Percentiles rank a stretch among this genome's conserved stretches.
Conservation (phyloP, 2,888 invertebrate species). For the Aphidoletes aphidimyza region DNA sequence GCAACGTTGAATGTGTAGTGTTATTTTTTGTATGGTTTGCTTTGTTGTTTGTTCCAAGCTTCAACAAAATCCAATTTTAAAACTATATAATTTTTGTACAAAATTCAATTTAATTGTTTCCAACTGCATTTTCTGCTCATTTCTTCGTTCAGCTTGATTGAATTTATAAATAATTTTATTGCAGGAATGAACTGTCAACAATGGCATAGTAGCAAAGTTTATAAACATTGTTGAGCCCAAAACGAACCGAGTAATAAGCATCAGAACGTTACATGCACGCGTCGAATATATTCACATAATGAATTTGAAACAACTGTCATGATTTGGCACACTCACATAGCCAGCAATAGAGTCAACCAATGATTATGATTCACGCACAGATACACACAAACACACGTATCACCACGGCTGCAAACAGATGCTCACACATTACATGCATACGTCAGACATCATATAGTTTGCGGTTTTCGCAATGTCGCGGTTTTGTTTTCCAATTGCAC, state of each 20-base stretch:
- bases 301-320: slow-evolving; percentile 11
- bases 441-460: too few species aligned
- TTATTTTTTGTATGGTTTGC: not conserved
- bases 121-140: too few species aligned
- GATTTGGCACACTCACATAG: not conserved
- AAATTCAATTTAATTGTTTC: too few species aligned
- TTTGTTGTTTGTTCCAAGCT: not conserved
- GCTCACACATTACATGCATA: not conserved
- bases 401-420: not conserved
- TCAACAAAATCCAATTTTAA: too few species aligned
- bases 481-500: too few species aligned
- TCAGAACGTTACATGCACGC: not conserved
- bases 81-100: too few species aligned
- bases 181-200: slow-evolving; percentile 41
- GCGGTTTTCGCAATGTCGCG: too few species aligned
- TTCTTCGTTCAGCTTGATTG: not conserved
- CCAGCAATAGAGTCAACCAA: too few species aligned
- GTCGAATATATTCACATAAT: not conserved
- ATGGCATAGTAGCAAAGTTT: not conserved
- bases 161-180: slow-evolving; percentile 27
- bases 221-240: slow-evolving; percentile 18
- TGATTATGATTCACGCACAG: too few species aligned
- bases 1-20: not conserved
- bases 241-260: not conserved
- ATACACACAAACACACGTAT: not conserved